Evolutionary conservation across 2,888 invertebrate species (phyloP), one percentile per base, ranked within the genome.

Genomic region (Clivina fossor): DNA sequence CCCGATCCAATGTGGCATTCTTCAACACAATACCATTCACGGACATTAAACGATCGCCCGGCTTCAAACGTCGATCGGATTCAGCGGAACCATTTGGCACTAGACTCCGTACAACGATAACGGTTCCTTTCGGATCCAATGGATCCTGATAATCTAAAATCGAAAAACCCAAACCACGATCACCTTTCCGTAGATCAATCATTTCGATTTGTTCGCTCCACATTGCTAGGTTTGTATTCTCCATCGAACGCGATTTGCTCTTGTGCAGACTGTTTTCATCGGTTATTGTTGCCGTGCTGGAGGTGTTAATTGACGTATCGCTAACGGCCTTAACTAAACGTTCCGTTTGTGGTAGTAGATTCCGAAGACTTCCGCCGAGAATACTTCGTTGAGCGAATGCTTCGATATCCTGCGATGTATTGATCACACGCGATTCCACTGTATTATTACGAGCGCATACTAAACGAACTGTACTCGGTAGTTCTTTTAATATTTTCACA

Each of bases 41-140:
- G 35, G 90, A 91, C 66, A 93, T 82, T 18, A 93, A 81, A 62
- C 98, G 81, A 75, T 98, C 98, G 18, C 99, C 99, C 0, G 98
- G 98, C 63, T 93, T 91, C 61, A 99, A 85, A 57, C 92, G 84
- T 32, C 96, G 96, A 70, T 94, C 93, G 63, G 87, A 84, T 76
- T 96, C 94, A 11, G 99, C 99, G n/a, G 93, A 90, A 26, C 99
- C 99, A 56, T 96, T 95, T 24, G 98, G 97, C 53, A 99, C 98
- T 63, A 99, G 81, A 70, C 96, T 96, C 66, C 96, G 84, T 65
- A 98, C 93, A 61, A 98, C 96, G 74, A 98, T 97, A 64, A 97
- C 95, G 63, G 95, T 95, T 68, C 94, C 92, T 67, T 88, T 87
- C 54, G 93, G 85, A 78, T 98, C 96, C 69, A 95, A 80, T 32